Base-by-base conservation (phyloP, 2,888 invertebrate genomes). In the Tenodera sinensis region DNA sequence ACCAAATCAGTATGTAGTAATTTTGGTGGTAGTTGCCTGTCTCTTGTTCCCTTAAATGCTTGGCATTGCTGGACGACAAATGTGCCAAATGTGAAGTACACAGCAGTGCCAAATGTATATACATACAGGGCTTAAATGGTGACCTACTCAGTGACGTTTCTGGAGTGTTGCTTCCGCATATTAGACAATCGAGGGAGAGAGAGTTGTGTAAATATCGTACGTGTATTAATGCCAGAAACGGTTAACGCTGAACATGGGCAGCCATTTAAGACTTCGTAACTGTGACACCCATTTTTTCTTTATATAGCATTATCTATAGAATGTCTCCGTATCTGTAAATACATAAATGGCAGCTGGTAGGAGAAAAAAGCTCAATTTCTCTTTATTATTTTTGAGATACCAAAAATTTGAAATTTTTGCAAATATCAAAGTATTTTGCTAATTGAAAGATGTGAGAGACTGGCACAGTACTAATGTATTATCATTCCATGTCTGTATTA, bases 1-100 rank as follows among this genome's bases (percentile, higher is more conserved):
- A 87, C 87, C 87, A 85, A 85, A 71, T 71, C 85, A 54, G 85
- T 85, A 42, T 85, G 85, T 85, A 47, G 85, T 71, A 27, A 85
- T 54, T 42, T 85, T 54, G 25, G 28, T 71, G 71, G 34, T 85
- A 85, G 85, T 34, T 25, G 85, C 54, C 54, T 25, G 25, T 71
- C 54, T 71, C 54, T 71, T 71, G 54, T 71, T 71, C 54, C 54
- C 54, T 71, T 8, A 71, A 71, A 71, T 25, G 25, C 42, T 71
- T 71, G 54, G 54, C 54, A 71, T 71, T 71, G 54, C 54, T 71
- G 54, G 12, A 42, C 12, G 42, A 42, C 42, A 42, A 71, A 71
- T 71, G 54, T 71, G 54, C 54, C 54, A 71, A 71, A 71, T 71
- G 20, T 71, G 25, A 6, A 42, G 25, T 71, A 71, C 54, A 25